Evolutionary conservation across 2,797 vertebrate species (phyloP), one percentile per base, ranked within the genome.

Genomic region (Acomys russatus): DNA sequence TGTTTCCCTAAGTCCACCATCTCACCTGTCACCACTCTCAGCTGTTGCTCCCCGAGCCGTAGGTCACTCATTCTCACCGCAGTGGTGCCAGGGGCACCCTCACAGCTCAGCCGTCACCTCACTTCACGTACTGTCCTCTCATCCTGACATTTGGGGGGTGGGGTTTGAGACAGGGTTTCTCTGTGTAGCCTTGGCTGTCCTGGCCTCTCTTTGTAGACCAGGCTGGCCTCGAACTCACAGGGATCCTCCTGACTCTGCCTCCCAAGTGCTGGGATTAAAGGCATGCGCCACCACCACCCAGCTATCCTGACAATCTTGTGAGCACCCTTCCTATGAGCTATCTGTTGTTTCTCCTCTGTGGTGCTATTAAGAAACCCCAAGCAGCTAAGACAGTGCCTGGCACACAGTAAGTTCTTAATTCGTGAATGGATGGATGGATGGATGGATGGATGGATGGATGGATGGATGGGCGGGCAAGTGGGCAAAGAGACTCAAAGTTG

Each of bases 401-500:
- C 11, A 77, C 70, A 90, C 30, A 66, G 1, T 25, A 68, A 74
- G 20, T 78, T 86, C 85, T 87, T 87, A 70, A 66, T 14, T 44
- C 28, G 2, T 33, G 14, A 44, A 8, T 77, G 44, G 25, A 3
- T 78, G 28, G 49, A 20, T 33, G 28, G 49, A 2, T 56, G 30
- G 51, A 3, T 56, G 30, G 49, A 4, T 30, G 15, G 28, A 1
- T 10, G 30, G 51, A 3, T 30, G 11, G 44, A 0, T 56, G 17
- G 51, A 0, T 71, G 68, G 49, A 6, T 10, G 6, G 44, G 35
- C 33, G 51, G 92, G 23, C 22, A 12, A 18, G 9, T 20, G 44
- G n/a, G 14, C 74, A 88, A 91, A 93, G 77, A 93, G 63, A 17
- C 73, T 61, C 80, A 33, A 96, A 95, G 94, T 44, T 64, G 63